Conservation (phyloP, 2,797 vertebrate species). For the Betta splendens region DNA sequence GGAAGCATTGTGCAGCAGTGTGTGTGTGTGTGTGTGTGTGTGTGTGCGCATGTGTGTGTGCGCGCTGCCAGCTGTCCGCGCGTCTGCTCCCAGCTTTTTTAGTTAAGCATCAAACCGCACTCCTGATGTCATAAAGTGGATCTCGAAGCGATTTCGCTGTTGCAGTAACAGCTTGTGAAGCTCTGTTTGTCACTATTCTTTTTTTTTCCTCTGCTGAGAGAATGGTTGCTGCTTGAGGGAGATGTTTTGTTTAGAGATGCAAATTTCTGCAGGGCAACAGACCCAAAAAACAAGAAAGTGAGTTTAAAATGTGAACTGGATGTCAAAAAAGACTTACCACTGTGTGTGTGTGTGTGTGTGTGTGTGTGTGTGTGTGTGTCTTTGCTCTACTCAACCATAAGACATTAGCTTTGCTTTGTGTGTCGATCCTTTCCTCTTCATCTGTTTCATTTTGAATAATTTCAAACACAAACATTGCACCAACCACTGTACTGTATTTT, state of each 20-base stretch:
- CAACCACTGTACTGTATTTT: too few species aligned
- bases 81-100: slow-evolving; percentile 30
- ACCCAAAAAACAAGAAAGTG: too few species aligned
- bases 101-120: slow-evolving; percentile 16
- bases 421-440: too few species aligned
- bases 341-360: too few species aligned
- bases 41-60: slow-evolving; percentile 9
- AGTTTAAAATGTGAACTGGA: too few species aligned
- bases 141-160: slow-evolving; percentile 15
- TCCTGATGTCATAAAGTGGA: slow-evolving; percentile 31
- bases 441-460: too few species aligned
- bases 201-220: slow-evolving; percentile 12
- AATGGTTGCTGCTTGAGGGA: slow-evolving; percentile 7
- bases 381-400: too few species aligned
- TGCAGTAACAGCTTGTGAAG: slow-evolving; percentile 34
- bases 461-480: too few species aligned
- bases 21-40: background rate
- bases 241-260: slow-evolving; percentile 9
- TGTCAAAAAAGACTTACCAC: too few species aligned
- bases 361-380: too few species aligned
- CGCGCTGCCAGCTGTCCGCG: slow-evolving; percentile 24
- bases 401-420: too few species aligned
- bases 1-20: background rate
- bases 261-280: slow-evolving; percentile 9
- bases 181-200: background rate